Percentiles rank a stretch among this genome's conserved stretches.
Conservation (phyloP, 1,140 invertebrate genomes). For the Ylistrum balloti region DNA sequence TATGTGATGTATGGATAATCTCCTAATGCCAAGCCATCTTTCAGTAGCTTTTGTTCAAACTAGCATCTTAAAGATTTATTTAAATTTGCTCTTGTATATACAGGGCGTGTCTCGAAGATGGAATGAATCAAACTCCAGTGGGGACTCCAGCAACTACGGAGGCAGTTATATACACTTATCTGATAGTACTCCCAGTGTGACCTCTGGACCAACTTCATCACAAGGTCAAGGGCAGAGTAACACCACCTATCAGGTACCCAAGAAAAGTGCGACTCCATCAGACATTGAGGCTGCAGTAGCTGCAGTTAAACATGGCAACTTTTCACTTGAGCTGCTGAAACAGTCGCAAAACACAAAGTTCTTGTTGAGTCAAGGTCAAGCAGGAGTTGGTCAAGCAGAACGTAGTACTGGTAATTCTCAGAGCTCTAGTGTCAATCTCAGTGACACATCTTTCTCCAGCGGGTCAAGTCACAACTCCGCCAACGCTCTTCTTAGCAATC, state of each 20-base stretch:
- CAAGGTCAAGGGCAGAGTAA: slow-evolving; percentile 45
- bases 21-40: too few species aligned
- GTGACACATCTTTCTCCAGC: slow-evolving; percentile 76
- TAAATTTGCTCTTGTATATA: background rate
- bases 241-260: slow-evolving; percentile 47
- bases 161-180: slow-evolving; percentile 51
- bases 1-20: too few species aligned
- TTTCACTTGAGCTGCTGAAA: slow-evolving; percentile 77
- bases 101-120: background rate
- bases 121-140: slow-evolving; percentile 50
- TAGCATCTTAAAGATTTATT: too few species aligned
- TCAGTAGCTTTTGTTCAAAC: too few species aligned
- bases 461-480: slow-evolving; percentile 69
- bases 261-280: slow-evolving; percentile 41
- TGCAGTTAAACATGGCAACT: slow-evolving; percentile 74
- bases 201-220: slow-evolving; percentile 41
- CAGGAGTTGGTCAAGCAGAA: slow-evolving; percentile 56
- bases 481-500: slow-evolving; percentile 41
- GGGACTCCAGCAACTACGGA: slow-evolving; percentile 51
- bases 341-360: slow-evolving; percentile 80
- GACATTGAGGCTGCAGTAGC: slow-evolving; percentile 17
- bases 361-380: slow-evolving; percentile 73
- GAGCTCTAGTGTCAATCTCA: slow-evolving; percentile 72
- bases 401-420: slow-evolving; percentile 57
- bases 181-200: slow-evolving; percentile 52